Evolutionary conservation across 2,888 invertebrate genomes (phyloP).

Genomic region (Megalurothrips usitatus): DNA sequence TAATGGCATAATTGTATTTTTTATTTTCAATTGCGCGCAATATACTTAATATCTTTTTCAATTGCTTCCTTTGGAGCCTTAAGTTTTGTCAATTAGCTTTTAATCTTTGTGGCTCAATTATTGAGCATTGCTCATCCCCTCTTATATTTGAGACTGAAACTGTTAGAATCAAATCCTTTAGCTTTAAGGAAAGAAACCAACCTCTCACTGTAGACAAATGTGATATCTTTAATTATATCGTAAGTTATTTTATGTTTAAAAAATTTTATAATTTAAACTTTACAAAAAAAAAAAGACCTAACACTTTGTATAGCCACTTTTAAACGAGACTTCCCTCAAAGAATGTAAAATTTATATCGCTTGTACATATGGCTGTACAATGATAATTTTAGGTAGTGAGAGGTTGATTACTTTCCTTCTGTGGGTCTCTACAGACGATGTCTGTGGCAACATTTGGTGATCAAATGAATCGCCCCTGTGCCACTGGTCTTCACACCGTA

Average conservation of each 20-base stretch:
- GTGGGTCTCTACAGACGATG: conserved; percentile 3
- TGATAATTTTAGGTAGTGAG: conserved; percentile 18
- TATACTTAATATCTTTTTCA: no score
- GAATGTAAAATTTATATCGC: conserved; percentile 13
- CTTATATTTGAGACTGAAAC: conserved; percentile 20
- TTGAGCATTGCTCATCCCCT: conserved; percentile 17
- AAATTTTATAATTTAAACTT: neutral
- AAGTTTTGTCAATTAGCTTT: neutral
- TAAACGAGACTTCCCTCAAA: neutral
- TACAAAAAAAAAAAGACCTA: neutral
- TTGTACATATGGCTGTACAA: conserved; percentile 18
- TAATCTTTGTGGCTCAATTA: neutral
- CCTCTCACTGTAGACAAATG: conserved; percentile 22
- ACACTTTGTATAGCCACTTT: neutral
- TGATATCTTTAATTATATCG: neutral
- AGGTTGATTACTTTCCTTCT: conserved; percentile 16
- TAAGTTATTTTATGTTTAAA: conserved; percentile 18
- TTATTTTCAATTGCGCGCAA: no score
- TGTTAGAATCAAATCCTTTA: neutral
- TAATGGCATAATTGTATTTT: no score
- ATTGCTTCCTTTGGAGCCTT: neutral
- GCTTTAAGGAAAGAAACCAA: conserved; percentile 2
- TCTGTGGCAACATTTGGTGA: conserved; percentile 17
- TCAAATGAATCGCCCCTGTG: conserved; percentile 13
- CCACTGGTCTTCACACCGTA: neutral